phyloP scores from a whole-genome alignment of 2,113 vertebrate genomes.

The Amphiprion ocellaris region DNA sequence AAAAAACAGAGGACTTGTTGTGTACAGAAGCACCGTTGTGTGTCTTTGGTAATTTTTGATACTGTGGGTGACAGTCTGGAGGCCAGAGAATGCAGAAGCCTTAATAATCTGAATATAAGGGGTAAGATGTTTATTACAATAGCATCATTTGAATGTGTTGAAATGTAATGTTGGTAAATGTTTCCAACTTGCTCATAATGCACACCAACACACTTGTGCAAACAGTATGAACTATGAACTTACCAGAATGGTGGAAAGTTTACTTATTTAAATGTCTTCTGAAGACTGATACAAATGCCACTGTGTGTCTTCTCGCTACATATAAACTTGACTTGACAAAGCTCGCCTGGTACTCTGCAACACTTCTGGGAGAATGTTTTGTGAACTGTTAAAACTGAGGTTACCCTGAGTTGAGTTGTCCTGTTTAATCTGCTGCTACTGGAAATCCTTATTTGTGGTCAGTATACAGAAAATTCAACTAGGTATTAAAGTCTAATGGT shows the following conservation, averaged over 20 bases:
- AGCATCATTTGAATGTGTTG: too few species aligned
- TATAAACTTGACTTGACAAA: too few species aligned
- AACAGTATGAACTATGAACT: too few species aligned
- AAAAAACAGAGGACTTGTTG: constrained; percentile 1
- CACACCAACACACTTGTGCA: too few species aligned
- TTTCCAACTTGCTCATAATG: too few species aligned
- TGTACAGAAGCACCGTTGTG: constrained; percentile 32
- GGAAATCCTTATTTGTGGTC: background rate
- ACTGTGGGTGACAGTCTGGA: background rate
- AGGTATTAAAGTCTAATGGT: background rate
- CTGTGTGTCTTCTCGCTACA: too few species aligned
- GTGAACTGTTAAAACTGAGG: constrained; percentile 1
- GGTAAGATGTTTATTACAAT: background rate
- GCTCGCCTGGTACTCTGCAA: too few species aligned
- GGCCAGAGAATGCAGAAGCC: background rate
- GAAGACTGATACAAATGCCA: too few species aligned
- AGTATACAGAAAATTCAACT: background rate
- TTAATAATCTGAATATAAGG: background rate
- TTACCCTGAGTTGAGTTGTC: background rate
- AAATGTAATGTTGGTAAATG: too few species aligned
- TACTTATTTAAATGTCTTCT: too few species aligned
- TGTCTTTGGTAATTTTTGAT: constrained; percentile 31
- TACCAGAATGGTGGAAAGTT: too few species aligned
- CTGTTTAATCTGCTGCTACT: background rate
- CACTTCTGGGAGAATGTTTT: background rate